Evolutionary conservation across 2,888 invertebrate species (phyloP).

Genomic region (Cryptophagus acutangulus): DNA sequence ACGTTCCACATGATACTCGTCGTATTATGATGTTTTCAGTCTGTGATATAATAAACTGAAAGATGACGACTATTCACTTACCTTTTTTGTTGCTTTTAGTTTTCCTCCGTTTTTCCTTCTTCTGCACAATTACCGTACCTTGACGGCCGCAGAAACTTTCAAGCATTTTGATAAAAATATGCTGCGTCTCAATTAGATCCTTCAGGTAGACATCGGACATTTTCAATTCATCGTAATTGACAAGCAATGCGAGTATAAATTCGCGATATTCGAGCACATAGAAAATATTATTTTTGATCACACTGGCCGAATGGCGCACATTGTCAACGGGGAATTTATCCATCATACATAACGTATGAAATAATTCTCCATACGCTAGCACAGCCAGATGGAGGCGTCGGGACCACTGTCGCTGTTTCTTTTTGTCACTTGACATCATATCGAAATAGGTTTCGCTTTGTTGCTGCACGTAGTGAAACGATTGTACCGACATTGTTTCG

Average conservation of each 20-base stretch:
- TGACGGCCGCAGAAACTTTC: constrained; percentile 64
- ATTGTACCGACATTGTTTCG: constrained; percentile 86
- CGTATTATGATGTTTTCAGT: too few relatives aligned
- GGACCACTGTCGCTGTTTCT: constrained; percentile 76
- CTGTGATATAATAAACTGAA: too few relatives aligned
- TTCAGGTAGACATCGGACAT: constrained; percentile 79
- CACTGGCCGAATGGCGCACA: constrained; percentile 74
- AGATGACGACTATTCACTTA: constrained; percentile 28
- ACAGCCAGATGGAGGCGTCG: constrained; percentile 80
- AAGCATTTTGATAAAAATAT: constrained; percentile 87
- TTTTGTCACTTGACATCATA: constrained; percentile 81
- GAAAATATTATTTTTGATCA: constrained; percentile 86
- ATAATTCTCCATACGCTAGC: constrained; percentile 74
- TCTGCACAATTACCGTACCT: constrained; percentile 66
- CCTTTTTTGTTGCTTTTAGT: constrained; percentile 49
- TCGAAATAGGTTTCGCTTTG: constrained; percentile 83
- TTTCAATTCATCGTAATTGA: constrained; percentile 78
- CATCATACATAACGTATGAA: constrained; percentile 78
- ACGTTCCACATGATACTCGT: too few relatives aligned
- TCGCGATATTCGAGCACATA: constrained; percentile 94
- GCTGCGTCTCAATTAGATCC: constrained; percentile 84
- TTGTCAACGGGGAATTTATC: constrained; percentile 66
- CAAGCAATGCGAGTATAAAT: constrained; percentile 72
- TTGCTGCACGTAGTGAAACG: constrained; percentile 92
- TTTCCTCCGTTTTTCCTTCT: constrained; percentile 53